Evolutionary conservation across 2,113 vertebrate species (phyloP).

Genomic region (Elephantulus edwardii): DNA sequence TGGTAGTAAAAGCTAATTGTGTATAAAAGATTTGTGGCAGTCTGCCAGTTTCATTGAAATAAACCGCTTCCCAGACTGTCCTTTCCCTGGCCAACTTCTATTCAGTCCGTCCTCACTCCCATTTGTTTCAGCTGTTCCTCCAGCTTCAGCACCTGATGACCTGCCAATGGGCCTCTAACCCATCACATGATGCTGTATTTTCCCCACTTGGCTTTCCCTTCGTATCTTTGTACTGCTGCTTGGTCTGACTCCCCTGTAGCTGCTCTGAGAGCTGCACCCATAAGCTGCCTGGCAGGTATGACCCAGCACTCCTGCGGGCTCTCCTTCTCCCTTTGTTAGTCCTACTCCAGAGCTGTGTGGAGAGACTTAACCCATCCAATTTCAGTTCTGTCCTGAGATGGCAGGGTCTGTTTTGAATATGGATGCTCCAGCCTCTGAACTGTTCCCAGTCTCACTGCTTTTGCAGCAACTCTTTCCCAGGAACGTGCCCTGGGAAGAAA

Average conservation of each 20-base stretch:
- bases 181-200: neutral
- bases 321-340: slow-evolving; percentile 26
- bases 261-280: slow-evolving; percentile 26
- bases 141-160: slow-evolving; percentile 15
- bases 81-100: neutral
- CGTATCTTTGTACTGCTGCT: neutral
- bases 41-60: slow-evolving; percentile 69
- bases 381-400: slow-evolving; percentile 45
- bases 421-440: neutral
- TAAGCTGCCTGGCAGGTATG: neutral
- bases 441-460: neutral
- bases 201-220: neutral
- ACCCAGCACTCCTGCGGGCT: slow-evolving; percentile 42
- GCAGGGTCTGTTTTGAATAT: neutral
- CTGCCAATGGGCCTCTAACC: slow-evolving; percentile 1
- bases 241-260: slow-evolving; percentile 29
- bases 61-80: slow-evolving; percentile 39
- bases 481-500: slow-evolving; percentile 1
- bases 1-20: slow-evolving; percentile 31
- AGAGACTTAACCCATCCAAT: slow-evolving; percentile 19
- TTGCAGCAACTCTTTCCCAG: neutral
- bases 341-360: slow-evolving; percentile 30
- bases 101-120: slow-evolving; percentile 12
- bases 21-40: slow-evolving; percentile 16
- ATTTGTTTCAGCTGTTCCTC: slow-evolving; percentile 6